A percentile compares a stretch with the other conserved stretches of the same genome.
These are phyloP conservation scores for Metallyticus violacea DNA, from an alignment of 2,888 invertebrate genomes.

Conservation along the genomic window DNA sequence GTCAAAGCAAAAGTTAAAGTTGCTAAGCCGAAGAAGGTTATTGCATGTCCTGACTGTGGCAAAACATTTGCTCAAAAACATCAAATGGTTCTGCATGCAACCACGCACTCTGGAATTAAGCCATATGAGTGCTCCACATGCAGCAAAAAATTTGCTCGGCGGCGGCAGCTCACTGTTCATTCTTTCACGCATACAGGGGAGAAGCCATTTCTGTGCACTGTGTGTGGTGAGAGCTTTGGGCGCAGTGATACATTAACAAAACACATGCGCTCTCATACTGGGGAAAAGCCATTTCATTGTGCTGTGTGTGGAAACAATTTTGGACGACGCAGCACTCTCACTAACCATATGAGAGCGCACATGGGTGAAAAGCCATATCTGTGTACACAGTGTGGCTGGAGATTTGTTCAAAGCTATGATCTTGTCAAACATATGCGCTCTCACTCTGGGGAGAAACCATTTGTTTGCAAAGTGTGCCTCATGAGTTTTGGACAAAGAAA, in stretches of 20 bases:
- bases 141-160: neutral
- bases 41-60: conserved; percentile 3
- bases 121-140: conserved; percentile 18
- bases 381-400: conserved; percentile 44
- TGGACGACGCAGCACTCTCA: conserved; percentile 42
- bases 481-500: conserved; percentile 14
- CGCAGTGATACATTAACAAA: conserved; percentile 4
- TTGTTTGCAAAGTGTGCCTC: neutral
- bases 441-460: conserved; percentile 36
- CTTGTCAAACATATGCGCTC: conserved; percentile 38
- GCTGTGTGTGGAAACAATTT: conserved; percentile 42
- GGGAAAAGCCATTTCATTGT: conserved; percentile 19
- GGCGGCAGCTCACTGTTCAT: conserved; percentile 4
- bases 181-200: conserved; percentile 17
- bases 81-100: neutral
- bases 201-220: conserved; percentile 15
- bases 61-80: conserved; percentile 9
- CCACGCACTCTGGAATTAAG: conserved; percentile 19
- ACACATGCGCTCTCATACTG: conserved; percentile 15
- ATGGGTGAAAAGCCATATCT: conserved; percentile 46
- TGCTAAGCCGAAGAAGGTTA: neutral
- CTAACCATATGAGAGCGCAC: conserved; percentile 46
- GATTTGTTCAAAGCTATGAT: conserved; percentile 43
- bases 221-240: conserved; percentile 14
- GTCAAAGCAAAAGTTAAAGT: neutral